A percentile compares a stretch with the other conserved stretches of the same genome.
Evolutionary conservation across 2,888 invertebrate genomes (phyloP).

Genomic region (Litoditis marina): DNA sequence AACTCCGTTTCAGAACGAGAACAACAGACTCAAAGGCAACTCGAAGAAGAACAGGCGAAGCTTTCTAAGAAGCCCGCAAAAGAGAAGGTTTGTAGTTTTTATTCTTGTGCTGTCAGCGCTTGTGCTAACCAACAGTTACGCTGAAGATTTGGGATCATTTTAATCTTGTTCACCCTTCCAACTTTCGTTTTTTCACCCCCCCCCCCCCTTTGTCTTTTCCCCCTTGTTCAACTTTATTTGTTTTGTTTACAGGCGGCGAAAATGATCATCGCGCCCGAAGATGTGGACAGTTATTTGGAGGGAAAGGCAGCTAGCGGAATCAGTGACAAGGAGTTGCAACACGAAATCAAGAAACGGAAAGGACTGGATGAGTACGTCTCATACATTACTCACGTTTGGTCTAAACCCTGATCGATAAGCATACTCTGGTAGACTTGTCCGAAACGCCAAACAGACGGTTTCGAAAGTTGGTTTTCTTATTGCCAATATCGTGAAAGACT

Average conservation of each 20-base stretch:
- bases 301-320: neutral
- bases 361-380: neutral
- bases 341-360: neutral
- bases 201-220: too few relatives aligned
- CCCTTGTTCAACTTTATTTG: neutral
- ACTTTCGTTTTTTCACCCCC: too few relatives aligned
- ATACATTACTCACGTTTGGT: neutral
- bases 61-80: neutral
- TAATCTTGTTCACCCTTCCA: too few relatives aligned
- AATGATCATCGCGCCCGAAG: slow-evolving; percentile 1
- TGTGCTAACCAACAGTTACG: too few relatives aligned
- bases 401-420: too few relatives aligned
- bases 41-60: neutral
- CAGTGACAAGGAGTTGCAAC: neutral
- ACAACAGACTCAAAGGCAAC: too few relatives aligned
- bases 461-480: neutral
- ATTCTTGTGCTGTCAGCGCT: too few relatives aligned
- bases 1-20: too few relatives aligned
- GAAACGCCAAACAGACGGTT: neutral
- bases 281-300: neutral
- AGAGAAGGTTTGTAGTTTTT: too few relatives aligned
- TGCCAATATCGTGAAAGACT: neutral
- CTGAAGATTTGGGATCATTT: too few relatives aligned
- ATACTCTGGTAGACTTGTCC: too few relatives aligned
- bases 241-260: too few relatives aligned